These are phyloP conservation scores for Nesoenas mayeri DNA, from an alignment of 2,113 vertebrate species.

Conservation along the genomic window DNA sequence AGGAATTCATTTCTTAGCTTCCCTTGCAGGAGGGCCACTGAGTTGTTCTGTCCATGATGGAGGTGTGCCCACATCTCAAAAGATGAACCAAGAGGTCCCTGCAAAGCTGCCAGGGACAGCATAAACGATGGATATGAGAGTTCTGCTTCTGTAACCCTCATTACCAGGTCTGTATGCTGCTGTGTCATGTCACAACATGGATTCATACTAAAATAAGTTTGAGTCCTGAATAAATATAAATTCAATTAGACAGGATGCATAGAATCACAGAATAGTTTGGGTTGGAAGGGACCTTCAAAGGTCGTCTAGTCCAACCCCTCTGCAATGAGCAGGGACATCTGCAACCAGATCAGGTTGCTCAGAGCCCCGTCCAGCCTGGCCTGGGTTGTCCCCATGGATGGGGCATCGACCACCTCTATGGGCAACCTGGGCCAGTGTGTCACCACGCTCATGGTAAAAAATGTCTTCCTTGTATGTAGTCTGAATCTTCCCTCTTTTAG, in stretches of 20 bases:
- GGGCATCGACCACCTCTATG: too few relatives aligned
- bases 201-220: not conserved
- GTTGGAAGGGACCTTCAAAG: too few relatives aligned
- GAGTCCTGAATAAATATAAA: not conserved
- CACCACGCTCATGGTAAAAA: too few relatives aligned
- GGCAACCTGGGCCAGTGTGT: too few relatives aligned
- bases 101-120: not conserved
- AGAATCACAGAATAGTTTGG: too few relatives aligned
- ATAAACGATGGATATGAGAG: not conserved
- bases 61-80: not conserved
- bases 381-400: too few relatives aligned
- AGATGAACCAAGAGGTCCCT: not conserved
- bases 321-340: too few relatives aligned
- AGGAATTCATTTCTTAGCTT: not conserved
- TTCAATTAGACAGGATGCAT: not conserved
- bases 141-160: not conserved
- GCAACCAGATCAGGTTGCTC: too few relatives aligned
- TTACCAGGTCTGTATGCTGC: not conserved
- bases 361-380: too few relatives aligned
- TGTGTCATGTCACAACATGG: not conserved
- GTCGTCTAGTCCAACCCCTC: too few relatives aligned
- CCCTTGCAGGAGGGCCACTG: not conserved
- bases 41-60: not conserved
- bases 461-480: too few relatives aligned
- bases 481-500: too few relatives aligned